Base-by-base conservation (phyloP, 2,888 invertebrate genomes). In the Metopia argyrocephala region DNA sequence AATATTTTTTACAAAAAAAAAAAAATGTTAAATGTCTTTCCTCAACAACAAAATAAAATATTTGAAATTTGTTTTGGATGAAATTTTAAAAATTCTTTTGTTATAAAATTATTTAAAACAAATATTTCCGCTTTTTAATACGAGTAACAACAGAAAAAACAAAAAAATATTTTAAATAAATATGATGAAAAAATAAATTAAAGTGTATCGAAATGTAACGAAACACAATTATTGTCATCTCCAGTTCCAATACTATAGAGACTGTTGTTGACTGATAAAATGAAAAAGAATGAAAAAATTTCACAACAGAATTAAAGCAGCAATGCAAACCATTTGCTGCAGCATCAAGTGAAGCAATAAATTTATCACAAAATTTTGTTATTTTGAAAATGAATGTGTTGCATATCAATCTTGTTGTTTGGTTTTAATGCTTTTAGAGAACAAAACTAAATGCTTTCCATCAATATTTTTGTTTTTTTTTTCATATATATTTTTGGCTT, bases 361-460 rank as follows among this genome's bases (percentile, higher is more conserved):
- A 78, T 78, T 73, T 71, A 71, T 61, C 78, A 78, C 71, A 78
- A 66, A 78, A 71, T 71, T 78, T 15, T 71, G 52, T 71, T 78
- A 66, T 71, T 80, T 76, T 68, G 65, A n/a, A 80, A 76, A 73
- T 65, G 70, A 66, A 56, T 78, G 81, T 38, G 38, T 38, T 38
- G 38, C 38, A 75, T 66, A 74, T 74, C 74, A 61, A 81, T 78
- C 81, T 75, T 15, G 70, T 78, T 59, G 74, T 61, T 50, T 6
- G 31, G 74, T 38, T 38, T 0, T 12, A n/a, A n/a, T n/a, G n/a
- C n/a, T n/a, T n/a, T n/a, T n/a, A n/a, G n/a, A n/a, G n/a, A n/a
- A n/a, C n/a, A n/a, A n/a, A n/a, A n/a, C n/a, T n/a, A n/a, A 73
- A 76, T 76, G 64, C 65, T 69, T 81, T 76, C 74, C 76, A 70